Conservation (phyloP, 2,888 invertebrate genomes). For the Ptychoptera albimana region DNA sequence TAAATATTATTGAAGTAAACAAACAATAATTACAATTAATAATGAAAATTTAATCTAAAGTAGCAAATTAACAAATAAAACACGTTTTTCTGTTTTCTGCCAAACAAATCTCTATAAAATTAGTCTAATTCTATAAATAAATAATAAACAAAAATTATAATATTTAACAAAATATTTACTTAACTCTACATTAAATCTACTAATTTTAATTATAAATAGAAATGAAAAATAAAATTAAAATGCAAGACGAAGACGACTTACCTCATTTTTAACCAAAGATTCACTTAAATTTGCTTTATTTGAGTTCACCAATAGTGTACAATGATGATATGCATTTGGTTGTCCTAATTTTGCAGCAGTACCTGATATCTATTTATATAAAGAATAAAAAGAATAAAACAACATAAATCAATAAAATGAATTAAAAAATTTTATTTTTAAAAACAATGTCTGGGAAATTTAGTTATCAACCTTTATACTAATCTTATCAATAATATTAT, state of each 20-base stretch:
- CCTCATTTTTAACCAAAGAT: constrained; percentile 58
- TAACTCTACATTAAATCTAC: background rate
- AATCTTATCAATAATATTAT: background rate
- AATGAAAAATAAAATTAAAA: constrained; percentile 4
- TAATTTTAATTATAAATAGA: background rate
- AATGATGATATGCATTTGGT: constrained; percentile 90
- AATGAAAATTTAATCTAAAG: too few relatives aligned
- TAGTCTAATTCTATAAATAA: constrained; percentile 2
- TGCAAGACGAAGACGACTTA: constrained; percentile 27
- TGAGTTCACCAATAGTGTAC: constrained; percentile 80
- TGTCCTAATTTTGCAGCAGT: constrained; percentile 86
- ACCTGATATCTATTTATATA: constrained; percentile 69
- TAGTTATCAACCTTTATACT: background rate
- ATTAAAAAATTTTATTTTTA: constrained; percentile 2
- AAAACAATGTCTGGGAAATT: background rate
- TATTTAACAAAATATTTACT: background rate
- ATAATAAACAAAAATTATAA: constrained; percentile 2
- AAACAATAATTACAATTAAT: too few relatives aligned
- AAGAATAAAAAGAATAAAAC: constrained; percentile 13
- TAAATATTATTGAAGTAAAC: too few relatives aligned
- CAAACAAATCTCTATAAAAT: background rate
- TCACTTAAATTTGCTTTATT: constrained; percentile 59
- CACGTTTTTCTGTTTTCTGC: too few relatives aligned
- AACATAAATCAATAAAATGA: constrained; percentile 3
- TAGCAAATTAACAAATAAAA: background rate